Conservation (phyloP, 1,140 invertebrate species). For the Cydia fagiglandana region DNA sequence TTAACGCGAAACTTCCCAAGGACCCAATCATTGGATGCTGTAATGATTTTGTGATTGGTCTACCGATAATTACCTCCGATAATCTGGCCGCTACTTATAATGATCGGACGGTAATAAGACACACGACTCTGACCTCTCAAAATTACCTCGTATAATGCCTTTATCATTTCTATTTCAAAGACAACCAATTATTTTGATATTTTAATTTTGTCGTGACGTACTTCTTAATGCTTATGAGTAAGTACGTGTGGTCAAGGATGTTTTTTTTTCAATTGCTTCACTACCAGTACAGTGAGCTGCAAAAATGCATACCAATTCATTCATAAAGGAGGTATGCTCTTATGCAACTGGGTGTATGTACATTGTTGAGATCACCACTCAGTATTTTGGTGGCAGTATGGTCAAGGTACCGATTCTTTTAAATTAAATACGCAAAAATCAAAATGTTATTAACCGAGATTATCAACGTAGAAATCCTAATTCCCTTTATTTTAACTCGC, state of each 20-base stretch:
- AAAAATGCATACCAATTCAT: too few relatives aligned
- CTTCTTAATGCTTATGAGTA: neutral
- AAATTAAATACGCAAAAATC: too few relatives aligned
- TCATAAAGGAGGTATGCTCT: too few relatives aligned
- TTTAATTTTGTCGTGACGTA: neutral
- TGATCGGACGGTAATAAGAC: slow-evolving; percentile 7
- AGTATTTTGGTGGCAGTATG: too few relatives aligned
- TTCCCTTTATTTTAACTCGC: too few relatives aligned
- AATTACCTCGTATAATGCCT: neutral
- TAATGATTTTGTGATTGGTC: neutral
- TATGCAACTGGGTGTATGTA: too few relatives aligned
- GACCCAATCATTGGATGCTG: neutral
- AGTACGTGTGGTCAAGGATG: neutral
- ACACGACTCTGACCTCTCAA: neutral
- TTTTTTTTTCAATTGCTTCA: neutral
- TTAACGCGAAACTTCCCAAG: neutral
- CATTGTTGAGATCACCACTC: too few relatives aligned
- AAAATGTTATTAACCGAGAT: too few relatives aligned
- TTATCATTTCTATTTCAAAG: neutral
- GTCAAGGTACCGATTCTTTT: too few relatives aligned
- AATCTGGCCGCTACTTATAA: slow-evolving; percentile 13
- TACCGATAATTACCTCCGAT: neutral
- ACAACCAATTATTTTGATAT: slow-evolving; percentile 6
- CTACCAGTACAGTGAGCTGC: too few relatives aligned
- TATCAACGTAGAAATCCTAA: too few relatives aligned